phyloP scores from a whole-genome alignment of 2,797 vertebrate genomes.

The Staurois parvus region DNA sequence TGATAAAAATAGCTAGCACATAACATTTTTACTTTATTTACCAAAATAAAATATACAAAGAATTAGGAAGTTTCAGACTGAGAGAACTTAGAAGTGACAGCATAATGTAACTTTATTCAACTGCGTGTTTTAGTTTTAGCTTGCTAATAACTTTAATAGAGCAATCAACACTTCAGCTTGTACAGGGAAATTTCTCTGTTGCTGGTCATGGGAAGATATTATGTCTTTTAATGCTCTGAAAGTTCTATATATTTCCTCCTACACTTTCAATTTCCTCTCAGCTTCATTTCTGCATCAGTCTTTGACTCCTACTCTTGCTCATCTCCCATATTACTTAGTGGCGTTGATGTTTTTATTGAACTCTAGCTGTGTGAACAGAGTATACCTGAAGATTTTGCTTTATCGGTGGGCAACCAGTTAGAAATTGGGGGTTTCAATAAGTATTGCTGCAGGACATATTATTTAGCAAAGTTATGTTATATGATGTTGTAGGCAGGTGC shows the following conservation, averaged over 20 bases:
- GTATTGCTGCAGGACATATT: too few species aligned
- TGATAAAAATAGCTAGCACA: too few species aligned
- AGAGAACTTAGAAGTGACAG: conserved; percentile 32
- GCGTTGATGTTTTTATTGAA: too few species aligned
- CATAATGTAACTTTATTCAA: conserved; percentile 20
- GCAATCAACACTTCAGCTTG: conserved; percentile 41
- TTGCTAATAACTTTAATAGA: conserved; percentile 46
- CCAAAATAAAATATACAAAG: not conserved
- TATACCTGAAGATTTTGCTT: too few species aligned
- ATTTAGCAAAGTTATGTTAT: too few species aligned
- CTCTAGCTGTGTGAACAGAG: too few species aligned
- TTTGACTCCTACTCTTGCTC: conserved; percentile 33
- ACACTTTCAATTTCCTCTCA: conserved; percentile 31
- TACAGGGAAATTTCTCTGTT: conserved; percentile 13
- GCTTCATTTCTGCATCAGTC: not conserved
- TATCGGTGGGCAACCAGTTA: too few species aligned
- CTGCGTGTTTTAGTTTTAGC: not conserved
- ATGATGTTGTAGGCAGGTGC: too few species aligned
- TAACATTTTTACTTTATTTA: conserved; percentile 27
- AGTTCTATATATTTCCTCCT: conserved; percentile 8
- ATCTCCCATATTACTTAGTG: too few species aligned
- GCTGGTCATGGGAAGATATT: conserved; percentile 35
- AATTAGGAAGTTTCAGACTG: conserved; percentile 2
- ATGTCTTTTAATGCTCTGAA: conserved; percentile 23
- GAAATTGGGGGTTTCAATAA: too few species aligned